Conservation (phyloP, 2,888 invertebrate species). For the Lamellibrachia columna region DNA sequence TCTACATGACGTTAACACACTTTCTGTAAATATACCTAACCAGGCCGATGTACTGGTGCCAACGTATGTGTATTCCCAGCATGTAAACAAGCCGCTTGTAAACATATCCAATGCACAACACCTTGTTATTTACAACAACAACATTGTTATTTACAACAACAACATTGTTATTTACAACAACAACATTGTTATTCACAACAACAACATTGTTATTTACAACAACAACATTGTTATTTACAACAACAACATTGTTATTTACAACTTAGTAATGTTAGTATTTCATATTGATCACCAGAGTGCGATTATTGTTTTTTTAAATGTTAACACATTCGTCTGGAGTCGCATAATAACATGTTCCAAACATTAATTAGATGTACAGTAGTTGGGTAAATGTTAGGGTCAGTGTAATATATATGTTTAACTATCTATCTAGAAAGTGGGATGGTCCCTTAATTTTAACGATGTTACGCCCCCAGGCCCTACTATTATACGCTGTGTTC, state of each 20-base stretch:
- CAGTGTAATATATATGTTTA: no score
- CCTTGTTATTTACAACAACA: not conserved
- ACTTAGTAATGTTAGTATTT: no score
- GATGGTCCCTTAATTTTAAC: not conserved
- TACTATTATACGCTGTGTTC: not conserved
- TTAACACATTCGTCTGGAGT: not conserved
- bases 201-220: not conserved
- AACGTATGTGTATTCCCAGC: no score
- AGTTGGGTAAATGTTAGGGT: no score
- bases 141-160: not conserved
- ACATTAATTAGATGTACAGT: not conserved
- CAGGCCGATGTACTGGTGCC: no score
- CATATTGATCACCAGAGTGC: not conserved
- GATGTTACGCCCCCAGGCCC: not conserved
- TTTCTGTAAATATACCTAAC: no score
- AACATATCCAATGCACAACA: no score
- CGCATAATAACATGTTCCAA: not conserved
- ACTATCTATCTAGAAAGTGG: not conserved
- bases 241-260: not conserved
- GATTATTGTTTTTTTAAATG: not conserved
- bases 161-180: not conserved
- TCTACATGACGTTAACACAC: no score
- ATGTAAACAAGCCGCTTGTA: no score
- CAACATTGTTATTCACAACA: not conserved
- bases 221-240: not conserved